phyloP scores from a whole-genome alignment of 2,888 invertebrate genomes.

The Plebejus argus region DNA sequence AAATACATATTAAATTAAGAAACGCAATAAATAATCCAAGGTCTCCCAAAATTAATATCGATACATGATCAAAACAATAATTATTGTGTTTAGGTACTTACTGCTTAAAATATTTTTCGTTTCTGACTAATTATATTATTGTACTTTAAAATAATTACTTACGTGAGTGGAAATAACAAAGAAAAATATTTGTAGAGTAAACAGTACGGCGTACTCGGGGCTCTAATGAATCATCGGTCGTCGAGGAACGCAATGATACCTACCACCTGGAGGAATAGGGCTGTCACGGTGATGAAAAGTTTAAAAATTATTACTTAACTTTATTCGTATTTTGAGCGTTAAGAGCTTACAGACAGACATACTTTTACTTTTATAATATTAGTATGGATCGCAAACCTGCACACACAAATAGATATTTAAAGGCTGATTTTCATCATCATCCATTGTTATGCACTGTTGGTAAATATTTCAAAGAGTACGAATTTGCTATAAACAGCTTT shows the following conservation, averaged over 20 bases:
- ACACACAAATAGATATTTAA: no score
- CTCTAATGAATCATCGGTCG: constrained; percentile 68
- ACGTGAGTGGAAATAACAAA: constrained; percentile 56
- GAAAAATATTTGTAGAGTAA: constrained; percentile 74
- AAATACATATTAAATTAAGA: no score
- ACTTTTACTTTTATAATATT: no score
- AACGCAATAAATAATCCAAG: no score
- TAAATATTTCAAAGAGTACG: no score
- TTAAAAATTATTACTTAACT: neutral
- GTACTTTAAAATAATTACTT: constrained; percentile 46
- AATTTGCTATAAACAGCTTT: no score
- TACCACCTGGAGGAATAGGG: constrained; percentile 71
- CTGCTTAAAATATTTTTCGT: neutral
- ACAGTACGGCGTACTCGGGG: constrained; percentile 67
- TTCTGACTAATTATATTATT: neutral
- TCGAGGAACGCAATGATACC: constrained; percentile 66
- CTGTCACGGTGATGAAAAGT: constrained; percentile 44
- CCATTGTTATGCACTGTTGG: no score
- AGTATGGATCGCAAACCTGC: no score
- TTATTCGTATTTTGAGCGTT: no score
- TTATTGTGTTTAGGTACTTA: neutral
- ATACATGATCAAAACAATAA: neutral
- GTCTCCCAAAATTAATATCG: no score
- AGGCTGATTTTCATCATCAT: no score
- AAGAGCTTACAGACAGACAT: no score